These are phyloP conservation scores for Sitophilus oryzae DNA, from an alignment of 1,140 invertebrate species.

Conservation along the genomic window DNA sequence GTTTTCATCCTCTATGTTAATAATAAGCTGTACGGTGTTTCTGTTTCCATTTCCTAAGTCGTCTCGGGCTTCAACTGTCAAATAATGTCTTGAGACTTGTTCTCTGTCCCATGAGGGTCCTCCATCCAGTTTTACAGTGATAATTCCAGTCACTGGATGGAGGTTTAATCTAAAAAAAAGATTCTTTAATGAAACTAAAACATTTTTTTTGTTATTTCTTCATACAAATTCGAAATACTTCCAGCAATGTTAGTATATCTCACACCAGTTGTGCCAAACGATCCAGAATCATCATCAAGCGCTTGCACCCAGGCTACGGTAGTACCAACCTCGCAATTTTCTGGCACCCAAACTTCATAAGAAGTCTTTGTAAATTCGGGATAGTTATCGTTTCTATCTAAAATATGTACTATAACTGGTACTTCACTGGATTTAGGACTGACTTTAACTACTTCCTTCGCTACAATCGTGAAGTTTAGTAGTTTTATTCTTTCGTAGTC, in stretches of 20 bases:
- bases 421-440: constrained; percentile 68
- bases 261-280: constrained; percentile 79
- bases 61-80: constrained; percentile 89
- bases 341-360: constrained; percentile 73
- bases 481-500: constrained; percentile 80
- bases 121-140: constrained; percentile 71
- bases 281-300: constrained; percentile 76
- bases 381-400: constrained; percentile 91
- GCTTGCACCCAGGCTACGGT: constrained; percentile 79
- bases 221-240: constrained; percentile 78
- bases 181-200: neutral
- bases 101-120: constrained; percentile 80
- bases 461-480: constrained; percentile 80
- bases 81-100: constrained; percentile 74
- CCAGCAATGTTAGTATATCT: constrained; percentile 78
- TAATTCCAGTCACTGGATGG: constrained; percentile 73
- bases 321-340: constrained; percentile 79
- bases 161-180: constrained; percentile 63
- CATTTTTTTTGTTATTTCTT: neutral
- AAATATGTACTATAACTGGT: constrained; percentile 75
- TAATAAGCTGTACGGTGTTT: constrained; percentile 79
- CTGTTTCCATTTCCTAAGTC: constrained; percentile 78
- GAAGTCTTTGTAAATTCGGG: constrained; percentile 75
- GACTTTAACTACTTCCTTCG: constrained; percentile 70
- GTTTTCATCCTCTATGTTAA: constrained; percentile 84